Evolutionary conservation across 1,140 invertebrate species (phyloP).

Genomic region (Melitaea cinxia): DNA sequence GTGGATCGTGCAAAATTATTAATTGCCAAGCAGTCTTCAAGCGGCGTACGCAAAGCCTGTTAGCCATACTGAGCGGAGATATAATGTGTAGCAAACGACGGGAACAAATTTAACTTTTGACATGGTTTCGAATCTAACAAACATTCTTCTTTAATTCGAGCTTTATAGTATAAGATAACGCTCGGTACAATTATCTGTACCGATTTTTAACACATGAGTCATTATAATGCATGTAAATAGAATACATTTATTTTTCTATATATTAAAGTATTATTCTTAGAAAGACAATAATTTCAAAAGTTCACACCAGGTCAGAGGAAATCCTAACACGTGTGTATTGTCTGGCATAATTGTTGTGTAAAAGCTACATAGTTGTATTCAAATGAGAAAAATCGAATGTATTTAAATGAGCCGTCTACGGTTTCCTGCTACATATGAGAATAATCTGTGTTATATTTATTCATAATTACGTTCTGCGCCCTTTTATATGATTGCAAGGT

Average conservation of each 20-base stretch:
- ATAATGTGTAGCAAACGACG: slow-evolving; percentile 26
- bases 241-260: too few species aligned
- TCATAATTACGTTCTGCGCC: slow-evolving; percentile 26
- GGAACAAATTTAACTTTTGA: neutral
- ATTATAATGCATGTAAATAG: too few species aligned
- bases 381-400: slow-evolving; percentile 19
- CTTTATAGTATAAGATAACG: too few species aligned
- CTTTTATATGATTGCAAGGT: slow-evolving; percentile 27
- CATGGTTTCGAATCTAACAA: neutral
- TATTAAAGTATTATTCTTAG: neutral
- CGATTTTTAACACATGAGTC: too few species aligned
- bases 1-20: slow-evolving; percentile 73
- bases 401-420: slow-evolving; percentile 13
- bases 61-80: slow-evolving; percentile 51
- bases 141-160: too few species aligned
- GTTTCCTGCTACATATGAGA: slow-evolving; percentile 12
- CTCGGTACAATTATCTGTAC: too few species aligned
- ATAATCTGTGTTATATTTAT: slow-evolving; percentile 30
- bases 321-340: neutral
- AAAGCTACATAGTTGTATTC: slow-evolving; percentile 18
- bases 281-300: neutral
- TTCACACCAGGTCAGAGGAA: slow-evolving; percentile 7
- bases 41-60: slow-evolving; percentile 34
- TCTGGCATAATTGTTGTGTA: slow-evolving; percentile 5
- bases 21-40: slow-evolving; percentile 65